These are phyloP conservation scores for Papilio aristodemus DNA, from an alignment of 1,140 invertebrate genomes.

Conservation along the genomic window DNA sequence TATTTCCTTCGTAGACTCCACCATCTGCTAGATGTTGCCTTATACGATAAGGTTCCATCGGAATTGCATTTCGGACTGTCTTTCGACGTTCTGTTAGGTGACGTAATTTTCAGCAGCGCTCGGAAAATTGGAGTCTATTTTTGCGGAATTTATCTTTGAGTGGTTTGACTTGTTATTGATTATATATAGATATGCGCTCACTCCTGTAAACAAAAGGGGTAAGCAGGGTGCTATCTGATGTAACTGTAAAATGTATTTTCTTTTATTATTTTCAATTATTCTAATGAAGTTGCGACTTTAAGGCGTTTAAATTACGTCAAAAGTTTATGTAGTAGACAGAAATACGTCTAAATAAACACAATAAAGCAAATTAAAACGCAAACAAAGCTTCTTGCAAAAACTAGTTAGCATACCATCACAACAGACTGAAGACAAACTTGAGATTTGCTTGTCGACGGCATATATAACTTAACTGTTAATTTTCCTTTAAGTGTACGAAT, in stretches of 20 bases:
- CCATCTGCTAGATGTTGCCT: slow-evolving; percentile 34
- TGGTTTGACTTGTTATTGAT: no score
- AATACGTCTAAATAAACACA: no score
- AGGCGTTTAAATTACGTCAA: no score
- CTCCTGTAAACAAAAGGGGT: no score
- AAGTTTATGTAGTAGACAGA: no score
- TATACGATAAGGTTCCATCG: slow-evolving; percentile 39
- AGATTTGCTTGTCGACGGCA: slow-evolving; percentile 10
- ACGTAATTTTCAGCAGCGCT: background rate
- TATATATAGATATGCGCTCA: no score
- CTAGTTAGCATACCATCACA: background rate
- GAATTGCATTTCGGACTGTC: slow-evolving; percentile 25
- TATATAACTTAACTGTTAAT: slow-evolving; percentile 10
- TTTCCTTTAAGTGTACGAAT: slow-evolving; percentile 21
- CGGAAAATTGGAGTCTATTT: background rate
- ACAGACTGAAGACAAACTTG: slow-evolving; percentile 1
- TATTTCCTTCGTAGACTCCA: slow-evolving; percentile 29
- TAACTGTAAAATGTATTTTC: no score
- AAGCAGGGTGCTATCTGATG: no score
- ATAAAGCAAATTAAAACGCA: background rate
- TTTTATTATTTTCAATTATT: no score
- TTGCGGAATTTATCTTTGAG: no score
- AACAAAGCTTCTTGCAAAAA: background rate
- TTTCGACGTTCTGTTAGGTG: background rate
- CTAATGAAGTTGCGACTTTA: no score